Evolutionary conservation across 1,140 invertebrate genomes (phyloP), one percentile per base, ranked within the genome.

Genomic region (Diuraphis noxia): DNA sequence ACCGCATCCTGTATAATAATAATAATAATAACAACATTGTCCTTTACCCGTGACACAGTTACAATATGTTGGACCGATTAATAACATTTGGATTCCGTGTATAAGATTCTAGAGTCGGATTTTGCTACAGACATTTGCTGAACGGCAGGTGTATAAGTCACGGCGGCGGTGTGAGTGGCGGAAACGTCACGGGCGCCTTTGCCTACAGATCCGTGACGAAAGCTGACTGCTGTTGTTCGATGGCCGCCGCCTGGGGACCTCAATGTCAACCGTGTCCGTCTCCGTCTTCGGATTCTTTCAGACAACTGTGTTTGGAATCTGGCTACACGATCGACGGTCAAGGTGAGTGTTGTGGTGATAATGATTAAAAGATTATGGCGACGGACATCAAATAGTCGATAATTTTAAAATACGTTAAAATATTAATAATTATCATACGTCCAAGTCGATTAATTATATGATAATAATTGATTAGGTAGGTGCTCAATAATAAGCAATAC

Each of bases 171-270:
- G 13, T 7, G 19, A 6, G 30, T 30, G 38, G 30, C 56, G 56
- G 56, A n/a, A 72, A 90, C 38, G 9, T n/a, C 3, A 95, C 96
- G 17, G 96, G 86, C 1, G 43, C 38, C 13, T 19, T n/a, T 23
- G n/a, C 43, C 13, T 49, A 90, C 34, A 92, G 40, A 91, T 23
- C 88, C 17, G 95, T 96, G 21, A 96, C 95, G 0, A 96, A 96
- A 93, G 96, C 96, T 0, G 96, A 97, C 93, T 98, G 98, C 93
- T 98, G 98, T 93, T 98, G 97, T 93, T 97, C 97, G 0, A 96
- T 97, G 94, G 97, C 97, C 41, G 96, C 96, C n/a, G 97, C 97
- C 3, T 98, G 97, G 97, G 97, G 98, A 2, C 95, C 96, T 1
- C 94, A 95, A 49, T 98, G 98, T 94, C 97, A 98, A 94, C 94